Conservation (phyloP, 2,113 vertebrate species). For the Athene noctua region DNA sequence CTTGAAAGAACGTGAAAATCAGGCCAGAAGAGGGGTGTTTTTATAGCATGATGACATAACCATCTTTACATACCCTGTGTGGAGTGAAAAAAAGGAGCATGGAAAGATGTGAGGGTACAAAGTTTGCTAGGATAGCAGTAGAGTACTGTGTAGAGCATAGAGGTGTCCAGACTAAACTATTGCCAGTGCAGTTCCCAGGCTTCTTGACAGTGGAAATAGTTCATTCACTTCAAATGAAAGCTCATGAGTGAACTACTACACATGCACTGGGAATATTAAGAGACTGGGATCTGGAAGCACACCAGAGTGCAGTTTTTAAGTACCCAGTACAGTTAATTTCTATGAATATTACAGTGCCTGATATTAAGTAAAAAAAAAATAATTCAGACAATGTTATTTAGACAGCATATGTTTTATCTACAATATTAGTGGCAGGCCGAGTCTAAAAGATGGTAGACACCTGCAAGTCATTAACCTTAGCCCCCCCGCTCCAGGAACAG, state of each 20-base stretch:
- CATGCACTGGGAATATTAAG: background rate
- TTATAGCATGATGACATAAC: background rate
- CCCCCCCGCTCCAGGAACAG: background rate
- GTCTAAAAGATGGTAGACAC: background rate
- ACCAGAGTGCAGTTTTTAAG: background rate
- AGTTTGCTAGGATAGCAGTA: background rate
- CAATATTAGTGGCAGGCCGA: background rate
- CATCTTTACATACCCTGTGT: background rate
- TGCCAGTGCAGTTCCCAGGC: background rate
- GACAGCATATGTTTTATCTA: background rate
- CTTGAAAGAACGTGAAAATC: background rate
- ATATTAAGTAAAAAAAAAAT: background rate
- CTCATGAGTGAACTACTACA: background rate
- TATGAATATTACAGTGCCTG: background rate
- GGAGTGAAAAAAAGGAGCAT: background rate
- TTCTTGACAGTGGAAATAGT: background rate
- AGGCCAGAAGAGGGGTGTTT: background rate
- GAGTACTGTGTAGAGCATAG: background rate
- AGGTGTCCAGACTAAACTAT: background rate
- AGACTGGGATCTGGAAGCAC: background rate
- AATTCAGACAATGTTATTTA: background rate
- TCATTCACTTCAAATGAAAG: background rate
- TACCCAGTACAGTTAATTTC: background rate
- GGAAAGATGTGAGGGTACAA: background rate
- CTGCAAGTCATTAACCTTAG: conserved; percentile 8